Base-by-base conservation (phyloP, 2,797 vertebrate species). In the Synaphobranchus kaupii region DNA sequence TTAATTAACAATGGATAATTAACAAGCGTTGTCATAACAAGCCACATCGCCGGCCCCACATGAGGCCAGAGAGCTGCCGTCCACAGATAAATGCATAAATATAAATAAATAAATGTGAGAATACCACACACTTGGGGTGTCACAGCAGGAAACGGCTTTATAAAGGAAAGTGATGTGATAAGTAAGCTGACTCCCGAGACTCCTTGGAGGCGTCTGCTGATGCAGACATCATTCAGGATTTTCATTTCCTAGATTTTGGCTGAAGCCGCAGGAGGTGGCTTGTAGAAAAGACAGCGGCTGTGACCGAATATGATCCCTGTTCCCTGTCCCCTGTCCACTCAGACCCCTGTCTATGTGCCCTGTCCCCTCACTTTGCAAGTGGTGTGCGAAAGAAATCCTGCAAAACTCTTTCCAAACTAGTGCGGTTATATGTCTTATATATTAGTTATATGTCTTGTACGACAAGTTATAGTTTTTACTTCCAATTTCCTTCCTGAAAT, bases 1-100 rank as follows among this genome's bases (percentile, higher is more conserved):
- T 86, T 60, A 86, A 86, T 86, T 86, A 86, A 86, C 73, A 73
- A 63, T 15, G 44, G 28, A 22, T 83, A 87, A 87, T 83, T 87
- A 71, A 87, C 10, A 15, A 83, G 81, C 50, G 50, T 31, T 54
- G 22, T 83, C 50, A 25, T 56, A 83, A 83, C 50, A 48, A 56
- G 81, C 50, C 1, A 10, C 81, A 2, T 17, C 4, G 28, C n/a
- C 50, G 25, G n/a, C 28, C 47, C 50, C 25, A 56, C n/a, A 54
- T 20, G n/a, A 12, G n/a, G 22, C 28, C 28, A 83, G 22, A 28
- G 12, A 31, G 7, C 80, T 12, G 22, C 47, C 52, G 5, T 15
- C 13, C 52, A 15, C 13, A 83, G 4, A 83, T 39, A 28, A 54
- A 83, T 78, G 1, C 34, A 15, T 20, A 34, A 9, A 78, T 34